Evolutionary conservation across 2,888 invertebrate genomes (phyloP), one percentile per base, ranked within the genome.

Genomic region (Phengaris alcon): DNA sequence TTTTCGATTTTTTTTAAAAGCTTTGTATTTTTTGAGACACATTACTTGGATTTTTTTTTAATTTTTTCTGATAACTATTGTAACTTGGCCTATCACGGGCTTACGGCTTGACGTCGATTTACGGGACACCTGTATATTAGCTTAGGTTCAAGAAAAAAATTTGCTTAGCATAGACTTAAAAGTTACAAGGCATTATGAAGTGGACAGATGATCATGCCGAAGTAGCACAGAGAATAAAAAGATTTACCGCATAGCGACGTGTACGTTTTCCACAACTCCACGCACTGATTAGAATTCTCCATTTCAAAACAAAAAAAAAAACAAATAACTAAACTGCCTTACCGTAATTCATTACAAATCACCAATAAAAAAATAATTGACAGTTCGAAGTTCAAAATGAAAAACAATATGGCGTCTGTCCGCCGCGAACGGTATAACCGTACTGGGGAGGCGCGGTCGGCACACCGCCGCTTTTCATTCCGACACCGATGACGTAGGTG

Each of bases 361-460:
- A 64, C 12, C 44, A 64, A 64, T 44, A 35, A 35, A 64, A 64
- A 64, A 69, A 69, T 6, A 44, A 48, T 48, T 15, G 69, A 35
- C 69, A 48, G n/a, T 48, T 48, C 46, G 69, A 69, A 69, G 15
- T 69, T 64, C 12, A 69, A 69, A 46, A 46, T 2, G n/a, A 13
- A 13, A n/a, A 68, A 68, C 51, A 70, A 54, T 7, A 72, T 44
- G n/a, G 59, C 68, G 74, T 15, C 35, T n/a, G 35, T 81, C 82
- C 77, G 83, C 81, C 83, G 82, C 80, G 81, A 83, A 81, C 74
- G 75, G 75, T 64, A 64, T 74, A 80, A 75, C 77, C 64, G 77
- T 74, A 89, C 89, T 89, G 87, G 74, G 79, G 80, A 77, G 81
- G 82, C 89, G 88, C 86, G 87, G 82, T 78, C 78, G 77, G 83